Evolutionary conservation across 2,113 vertebrate genomes (phyloP), one percentile per base, ranked within the genome.

Genomic region (Planiliza haematocheilus): DNA sequence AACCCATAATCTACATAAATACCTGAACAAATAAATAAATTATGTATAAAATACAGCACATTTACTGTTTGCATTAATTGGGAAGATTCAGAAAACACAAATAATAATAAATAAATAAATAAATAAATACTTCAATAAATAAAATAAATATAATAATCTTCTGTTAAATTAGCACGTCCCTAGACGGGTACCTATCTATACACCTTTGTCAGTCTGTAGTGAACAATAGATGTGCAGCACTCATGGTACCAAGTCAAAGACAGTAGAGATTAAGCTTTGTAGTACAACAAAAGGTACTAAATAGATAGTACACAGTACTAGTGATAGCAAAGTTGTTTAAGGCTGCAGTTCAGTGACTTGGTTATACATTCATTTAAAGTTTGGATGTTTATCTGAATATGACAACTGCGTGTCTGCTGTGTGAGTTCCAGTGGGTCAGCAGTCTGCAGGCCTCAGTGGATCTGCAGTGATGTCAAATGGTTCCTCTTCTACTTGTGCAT

Each of bases 111-210:
- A 80, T 70, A 45, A 57, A 77, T 65, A 70, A 66, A 62, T 38
- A 69, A 5, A 56, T 73, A 76, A 57, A 72, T 69, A 77, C 7
- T 24, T 76, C 2, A 74, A 77, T 65, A 75, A 66, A 78, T 79
- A 65, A 14, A 46, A 74, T 72, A 76, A 74, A 75, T 79, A 70
- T 1, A 0, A 38, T 2, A 41, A 45, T 52, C 0, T 14, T 34
- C 48, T 4, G n/a, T 49, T 69, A 0, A 56, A 60, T 45, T 64
- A 55, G 59, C 49, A 64, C 1, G 53, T 41, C n/a, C 8, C n/a
- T 1, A 16, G 11, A 62, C 43, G 68, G 64, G 24, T 30, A 3
- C 24, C 24, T 30, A 30, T 63, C 18, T 0, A 34, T 17, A 30
- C 24, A 30, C 50, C n/a, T 36, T 16, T 74, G 42, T 72, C 65